phyloP scores from a whole-genome alignment of 2,888 invertebrate genomes.

The Ochropleura plecta region DNA sequence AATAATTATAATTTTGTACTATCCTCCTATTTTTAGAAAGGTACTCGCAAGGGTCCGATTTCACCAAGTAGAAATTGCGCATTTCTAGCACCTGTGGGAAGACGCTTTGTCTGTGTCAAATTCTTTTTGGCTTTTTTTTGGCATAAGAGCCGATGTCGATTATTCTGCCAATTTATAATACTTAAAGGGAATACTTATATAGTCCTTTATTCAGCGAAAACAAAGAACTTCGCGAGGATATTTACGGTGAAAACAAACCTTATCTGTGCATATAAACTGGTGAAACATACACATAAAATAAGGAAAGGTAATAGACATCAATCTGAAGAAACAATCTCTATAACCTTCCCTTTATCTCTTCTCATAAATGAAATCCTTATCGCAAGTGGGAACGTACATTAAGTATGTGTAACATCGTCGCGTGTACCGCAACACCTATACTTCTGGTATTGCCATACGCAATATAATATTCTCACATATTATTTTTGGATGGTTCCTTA shows the following conservation, averaged over 20 bases:
- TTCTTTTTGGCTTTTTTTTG: neutral
- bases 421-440: neutral
- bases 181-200: neutral
- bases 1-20: neutral
- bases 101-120: neutral
- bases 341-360: neutral
- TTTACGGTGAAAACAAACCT: neutral
- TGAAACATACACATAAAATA: neutral
- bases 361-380: neutral
- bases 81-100: neutral
- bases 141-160: no score
- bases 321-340: no score
- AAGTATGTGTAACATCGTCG: conserved; percentile 2
- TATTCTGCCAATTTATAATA: no score
- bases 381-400: neutral
- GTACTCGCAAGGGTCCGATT: neutral
- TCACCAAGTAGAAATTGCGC: neutral
- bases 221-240: neutral
- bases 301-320: no score
- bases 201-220: neutral
- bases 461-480: neutral
- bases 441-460: neutral
- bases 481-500: conserved; percentile 16
- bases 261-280: neutral
- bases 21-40: neutral